These are phyloP conservation scores for Belgica antarctica DNA, from an alignment of 2,888 invertebrate genomes.

Conservation along the genomic window DNA sequence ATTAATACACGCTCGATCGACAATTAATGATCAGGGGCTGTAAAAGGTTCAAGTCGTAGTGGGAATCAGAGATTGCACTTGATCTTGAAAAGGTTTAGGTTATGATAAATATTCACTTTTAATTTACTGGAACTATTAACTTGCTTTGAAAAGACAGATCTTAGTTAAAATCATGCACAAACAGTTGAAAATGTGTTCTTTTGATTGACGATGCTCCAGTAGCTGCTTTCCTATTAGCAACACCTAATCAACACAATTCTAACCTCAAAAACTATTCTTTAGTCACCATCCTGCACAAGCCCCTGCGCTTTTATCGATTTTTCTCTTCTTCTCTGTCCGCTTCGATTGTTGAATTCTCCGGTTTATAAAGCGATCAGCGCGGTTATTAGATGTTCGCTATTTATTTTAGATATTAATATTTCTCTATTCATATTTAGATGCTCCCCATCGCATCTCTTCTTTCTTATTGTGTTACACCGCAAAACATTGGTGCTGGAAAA, in stretches of 20 bases:
- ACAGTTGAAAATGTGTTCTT: too few species aligned
- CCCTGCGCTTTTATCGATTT: neutral
- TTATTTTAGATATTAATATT: constrained; percentile 4
- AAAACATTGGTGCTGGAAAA: constrained; percentile 1
- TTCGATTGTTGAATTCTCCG: neutral
- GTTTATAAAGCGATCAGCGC: constrained; percentile 4
- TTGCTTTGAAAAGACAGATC: too few species aligned
- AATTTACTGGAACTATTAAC: too few species aligned
- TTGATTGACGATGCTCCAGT: too few species aligned
- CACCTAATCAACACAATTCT: neutral
- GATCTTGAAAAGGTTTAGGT: too few species aligned
- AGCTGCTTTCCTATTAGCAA: neutral
- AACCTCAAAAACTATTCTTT: neutral
- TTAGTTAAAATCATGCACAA: too few species aligned
- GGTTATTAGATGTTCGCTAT: constrained; percentile 6
- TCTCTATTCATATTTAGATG: constrained; percentile 11
- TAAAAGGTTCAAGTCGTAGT: too few species aligned
- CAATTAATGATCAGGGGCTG: too few species aligned
- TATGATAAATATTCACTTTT: too few species aligned
- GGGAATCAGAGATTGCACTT: too few species aligned
- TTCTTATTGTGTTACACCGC: constrained; percentile 7
- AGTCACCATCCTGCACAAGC: neutral
- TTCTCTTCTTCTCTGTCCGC: too few species aligned
- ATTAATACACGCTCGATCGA: neutral
- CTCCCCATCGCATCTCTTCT: constrained; percentile 1